Conservation (phyloP, 2,113 vertebrate genomes). For the Eubucco bourcierii region DNA sequence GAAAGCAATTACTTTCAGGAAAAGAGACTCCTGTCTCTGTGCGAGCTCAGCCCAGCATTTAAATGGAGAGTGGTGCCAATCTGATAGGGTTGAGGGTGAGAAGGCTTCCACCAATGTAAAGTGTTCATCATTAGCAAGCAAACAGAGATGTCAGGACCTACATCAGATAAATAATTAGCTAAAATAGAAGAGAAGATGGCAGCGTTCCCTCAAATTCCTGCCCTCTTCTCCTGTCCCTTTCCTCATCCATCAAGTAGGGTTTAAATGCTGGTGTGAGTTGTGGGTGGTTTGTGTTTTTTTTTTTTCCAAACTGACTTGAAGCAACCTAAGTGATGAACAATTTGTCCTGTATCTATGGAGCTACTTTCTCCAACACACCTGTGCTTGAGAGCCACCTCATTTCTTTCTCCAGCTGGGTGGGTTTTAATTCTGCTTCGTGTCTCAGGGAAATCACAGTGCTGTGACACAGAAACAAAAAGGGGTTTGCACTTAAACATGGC, state of each 20-base stretch:
- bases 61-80: fast-evolving
- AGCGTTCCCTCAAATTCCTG: background rate
- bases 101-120: background rate
- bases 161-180: background rate
- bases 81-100: background rate
- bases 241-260: background rate
- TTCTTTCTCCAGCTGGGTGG: slow-evolving; percentile 7
- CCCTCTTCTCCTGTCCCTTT: background rate
- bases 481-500: fast-evolving
- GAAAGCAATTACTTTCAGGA: background rate
- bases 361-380: background rate
- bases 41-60: background rate
- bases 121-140: background rate
- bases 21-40: background rate
- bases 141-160: background rate
- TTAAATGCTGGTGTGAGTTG: background rate
- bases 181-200: background rate
- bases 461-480: background rate
- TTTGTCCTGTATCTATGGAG: background rate
- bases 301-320: slow-evolving; percentile 19
- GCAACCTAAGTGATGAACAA: background rate
- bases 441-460: background rate
- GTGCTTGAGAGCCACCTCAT: background rate
- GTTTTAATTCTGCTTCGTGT: slow-evolving; percentile 28
- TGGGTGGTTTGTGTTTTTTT: no score